phyloP scores from a whole-genome alignment of 2,797 vertebrate genomes.

The Phoebastria nigripes region DNA sequence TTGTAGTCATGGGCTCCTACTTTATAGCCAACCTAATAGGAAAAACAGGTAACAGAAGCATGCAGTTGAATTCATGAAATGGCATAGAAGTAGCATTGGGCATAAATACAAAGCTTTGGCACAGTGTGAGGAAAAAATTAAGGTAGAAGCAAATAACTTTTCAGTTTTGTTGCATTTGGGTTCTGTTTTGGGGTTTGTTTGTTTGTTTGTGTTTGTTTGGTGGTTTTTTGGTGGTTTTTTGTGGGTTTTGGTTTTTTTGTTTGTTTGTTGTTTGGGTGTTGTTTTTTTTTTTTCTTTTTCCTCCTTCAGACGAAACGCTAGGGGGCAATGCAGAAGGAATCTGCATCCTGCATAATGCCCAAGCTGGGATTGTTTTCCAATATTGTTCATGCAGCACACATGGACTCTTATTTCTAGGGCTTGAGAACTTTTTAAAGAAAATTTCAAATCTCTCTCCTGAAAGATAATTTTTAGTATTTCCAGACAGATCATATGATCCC shows the following conservation, averaged over 20 bases:
- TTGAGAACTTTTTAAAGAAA: not conserved
- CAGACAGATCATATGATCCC: not conserved
- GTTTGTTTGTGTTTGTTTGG: too few species aligned
- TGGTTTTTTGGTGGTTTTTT: too few species aligned
- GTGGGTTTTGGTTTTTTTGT: too few species aligned
- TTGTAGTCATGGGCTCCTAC: not conserved
- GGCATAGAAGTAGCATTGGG: accelerated
- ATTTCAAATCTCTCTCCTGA: not conserved
- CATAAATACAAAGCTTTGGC: not conserved
- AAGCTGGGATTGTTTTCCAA: not conserved
- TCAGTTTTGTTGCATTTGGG: not conserved
- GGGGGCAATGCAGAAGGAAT: conserved; percentile 9
- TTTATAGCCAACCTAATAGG: not conserved
- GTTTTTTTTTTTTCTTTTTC: not conserved
- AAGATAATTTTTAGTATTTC: not conserved
- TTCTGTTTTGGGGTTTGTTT: not conserved
- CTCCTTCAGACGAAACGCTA: not conserved
- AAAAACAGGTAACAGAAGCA: not conserved
- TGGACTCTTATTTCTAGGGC: accelerated
- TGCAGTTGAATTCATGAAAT: not conserved
- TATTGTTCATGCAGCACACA: accelerated
- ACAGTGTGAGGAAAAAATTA: not conserved
- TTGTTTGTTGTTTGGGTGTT: not conserved
- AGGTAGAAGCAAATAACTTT: not conserved
- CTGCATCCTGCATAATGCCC: not conserved